Percentiles rank a stretch among this genome's conserved stretches.
These are phyloP conservation scores for Malthinus flaveolus DNA, from an alignment of 2,888 invertebrate genomes.

Conservation along the genomic window DNA sequence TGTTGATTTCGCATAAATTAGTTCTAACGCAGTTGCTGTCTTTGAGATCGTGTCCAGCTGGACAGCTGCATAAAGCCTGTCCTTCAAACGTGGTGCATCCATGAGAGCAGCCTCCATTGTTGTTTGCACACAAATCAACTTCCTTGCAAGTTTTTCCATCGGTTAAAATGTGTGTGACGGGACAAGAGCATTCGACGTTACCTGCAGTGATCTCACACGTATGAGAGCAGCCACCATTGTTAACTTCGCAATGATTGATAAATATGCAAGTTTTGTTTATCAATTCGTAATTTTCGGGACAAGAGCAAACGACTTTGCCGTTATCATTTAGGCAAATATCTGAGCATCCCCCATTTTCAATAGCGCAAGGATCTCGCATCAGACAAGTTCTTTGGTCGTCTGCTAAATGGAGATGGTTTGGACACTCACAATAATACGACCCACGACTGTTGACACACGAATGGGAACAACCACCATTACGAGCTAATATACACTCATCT, in stretches of 20 bases:
- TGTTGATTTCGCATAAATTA: conserved; percentile 54
- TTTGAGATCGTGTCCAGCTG: conserved; percentile 46
- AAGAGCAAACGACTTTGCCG: conserved; percentile 33
- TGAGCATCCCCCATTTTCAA: conserved; percentile 52
- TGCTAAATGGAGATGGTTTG: conserved; percentile 42
- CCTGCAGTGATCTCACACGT: conserved; percentile 57
- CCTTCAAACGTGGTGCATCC: conserved; percentile 48
- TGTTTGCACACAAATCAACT: conserved; percentile 41
- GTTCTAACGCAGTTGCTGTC: conserved; percentile 47
- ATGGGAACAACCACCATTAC: conserved; percentile 54
- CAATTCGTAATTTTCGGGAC: conserved; percentile 50
- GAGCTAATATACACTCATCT: conserved; percentile 47
- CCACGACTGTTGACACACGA: conserved; percentile 56
- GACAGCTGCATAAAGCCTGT: conserved; percentile 55
- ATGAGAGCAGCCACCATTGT: conserved; percentile 54
- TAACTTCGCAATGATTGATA: conserved; percentile 32
- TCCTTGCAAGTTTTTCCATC: conserved; percentile 40
- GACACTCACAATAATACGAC: conserved; percentile 55
- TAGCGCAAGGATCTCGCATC: conserved; percentile 26
- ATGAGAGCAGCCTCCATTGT: conserved; percentile 63
- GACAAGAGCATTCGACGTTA: conserved; percentile 35
- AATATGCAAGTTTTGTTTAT: conserved; percentile 49
- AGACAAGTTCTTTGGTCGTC: conserved; percentile 29
- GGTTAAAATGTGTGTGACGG: conserved; percentile 26
- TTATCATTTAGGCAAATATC: conserved; percentile 48